Base-by-base conservation (phyloP, 2,888 invertebrate genomes). In the Lasiommata megera region DNA sequence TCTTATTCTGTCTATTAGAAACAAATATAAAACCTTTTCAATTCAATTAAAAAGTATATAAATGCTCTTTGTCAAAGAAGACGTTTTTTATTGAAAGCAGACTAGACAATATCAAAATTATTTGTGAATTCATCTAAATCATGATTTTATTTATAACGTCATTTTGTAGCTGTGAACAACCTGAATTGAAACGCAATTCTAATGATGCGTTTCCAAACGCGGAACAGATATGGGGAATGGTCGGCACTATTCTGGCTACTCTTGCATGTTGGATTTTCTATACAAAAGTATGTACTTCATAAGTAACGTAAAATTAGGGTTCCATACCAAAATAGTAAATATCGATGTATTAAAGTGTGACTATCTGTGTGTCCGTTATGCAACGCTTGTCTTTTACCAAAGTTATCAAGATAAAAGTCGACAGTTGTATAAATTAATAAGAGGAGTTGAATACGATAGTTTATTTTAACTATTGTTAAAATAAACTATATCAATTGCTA, bases 141-240 rank as follows among this genome's bases (percentile, higher is more conserved):
- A 60, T 60, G 60, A 18, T 54, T 48, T 40, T 58, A 31, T 46
- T 43, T 38, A 28, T 54, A 17, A 43, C 46, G 46, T 46, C 69
- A 48, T 82, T 82, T 70, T 87, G 88, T 66, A 74, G 77, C 56
- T 88, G 88, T 67, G 79, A 81, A 60, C 82, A 82, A 28, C 69
- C 74, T 16, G 74, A 72, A 28, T 53, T 67, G 52, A 73, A 67
- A 41, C 47, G 5, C 5, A 23, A 23, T 23, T 23, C 61, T 17
- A 71, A 74, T 23, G 74, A 79, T 57, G 51, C 53, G 37, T 88
- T 88, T 67, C 88, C 85, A 16, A 85, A 68, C 63, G 52, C 70
- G 5, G 76, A 77, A 8, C 88, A 88, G 72, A 72, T 88, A 28
- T 85, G 81, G 80, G 88, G 87, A 28, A 87, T 88, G 85, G 58